Evolutionary conservation across 2,797 vertebrate species (phyloP).

Genomic region (Anguilla anguilla): DNA sequence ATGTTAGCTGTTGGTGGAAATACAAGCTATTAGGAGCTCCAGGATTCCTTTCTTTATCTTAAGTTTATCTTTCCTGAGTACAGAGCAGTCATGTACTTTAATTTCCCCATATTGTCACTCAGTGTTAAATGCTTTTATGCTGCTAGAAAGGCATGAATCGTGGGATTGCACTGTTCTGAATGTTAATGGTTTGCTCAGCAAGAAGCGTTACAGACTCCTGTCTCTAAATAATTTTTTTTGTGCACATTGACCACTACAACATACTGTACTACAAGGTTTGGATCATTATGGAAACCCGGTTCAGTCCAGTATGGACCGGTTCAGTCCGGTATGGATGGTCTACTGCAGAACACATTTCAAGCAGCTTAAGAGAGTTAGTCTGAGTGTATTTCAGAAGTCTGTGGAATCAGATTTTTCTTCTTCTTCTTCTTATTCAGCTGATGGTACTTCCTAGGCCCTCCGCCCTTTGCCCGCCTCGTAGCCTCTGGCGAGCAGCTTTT

Average conservation of each 20-base stretch:
- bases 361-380: not conserved
- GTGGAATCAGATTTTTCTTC: not conserved
- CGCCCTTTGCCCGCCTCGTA: not conserved
- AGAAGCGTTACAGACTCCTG: not conserved
- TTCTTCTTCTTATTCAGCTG: constrained; percentile 1
- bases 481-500: not conserved
- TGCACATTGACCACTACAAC: not conserved
- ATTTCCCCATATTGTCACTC: not conserved
- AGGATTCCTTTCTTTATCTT: not conserved
- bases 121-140: not conserved
- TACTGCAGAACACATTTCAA: not conserved
- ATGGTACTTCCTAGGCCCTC: not conserved
- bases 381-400: not conserved
- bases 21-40: not conserved
- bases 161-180: not conserved
- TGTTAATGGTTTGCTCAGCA: not conserved
- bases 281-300: not conserved
- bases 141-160: not conserved
- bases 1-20: not conserved
- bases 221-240: not conserved
- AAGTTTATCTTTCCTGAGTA: not conserved
- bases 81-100: not conserved
- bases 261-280: not conserved
- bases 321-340: not conserved
- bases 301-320: not conserved